A percentile compares a stretch with the other conserved stretches of the same genome.
phyloP scores from a whole-genome alignment of 2,888 invertebrate species.

The Phaedon cochleariae region DNA sequence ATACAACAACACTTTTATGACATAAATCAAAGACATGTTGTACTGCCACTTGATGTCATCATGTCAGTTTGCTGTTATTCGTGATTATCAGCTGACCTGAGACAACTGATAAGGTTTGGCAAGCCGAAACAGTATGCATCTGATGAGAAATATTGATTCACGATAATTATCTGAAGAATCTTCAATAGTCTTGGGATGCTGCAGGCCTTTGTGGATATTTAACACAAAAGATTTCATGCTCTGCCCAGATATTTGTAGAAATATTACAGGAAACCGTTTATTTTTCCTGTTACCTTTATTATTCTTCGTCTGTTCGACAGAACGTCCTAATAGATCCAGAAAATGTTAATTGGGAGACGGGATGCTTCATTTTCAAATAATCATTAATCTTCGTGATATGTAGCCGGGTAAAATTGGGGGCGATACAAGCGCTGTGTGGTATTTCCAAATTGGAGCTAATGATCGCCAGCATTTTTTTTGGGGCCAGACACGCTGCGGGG shows the following conservation, averaged over 20 bases:
- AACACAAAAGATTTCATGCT: background rate
- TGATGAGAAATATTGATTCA: too few relatives aligned
- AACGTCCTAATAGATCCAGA: conserved; percentile 1
- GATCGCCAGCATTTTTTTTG: background rate
- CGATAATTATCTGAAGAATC: too few relatives aligned
- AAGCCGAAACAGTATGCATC: too few relatives aligned
- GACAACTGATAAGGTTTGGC: too few relatives aligned
- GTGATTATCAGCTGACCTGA: too few relatives aligned
- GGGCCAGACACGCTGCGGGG: background rate
- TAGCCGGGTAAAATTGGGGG: background rate
- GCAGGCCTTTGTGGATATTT: too few relatives aligned
- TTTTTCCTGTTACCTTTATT: background rate
- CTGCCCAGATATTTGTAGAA: background rate
- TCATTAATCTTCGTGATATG: conserved; percentile 2
- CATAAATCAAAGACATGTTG: too few relatives aligned
- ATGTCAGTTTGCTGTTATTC: too few relatives aligned
- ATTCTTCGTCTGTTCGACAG: conserved; percentile 2
- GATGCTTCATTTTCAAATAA: conserved; percentile 1
- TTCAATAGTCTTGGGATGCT: too few relatives aligned
- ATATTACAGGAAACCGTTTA: conserved; percentile 1
- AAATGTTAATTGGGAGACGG: conserved; percentile 2
- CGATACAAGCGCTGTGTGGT: conserved; percentile 1
- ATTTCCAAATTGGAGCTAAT: conserved; percentile 2
- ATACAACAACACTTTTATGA: too few relatives aligned
- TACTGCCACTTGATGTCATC: too few relatives aligned